Evolutionary conservation across 2,113 vertebrate genomes (phyloP), one percentile per base, ranked within the genome.

Genomic region (Aix galericulata): DNA sequence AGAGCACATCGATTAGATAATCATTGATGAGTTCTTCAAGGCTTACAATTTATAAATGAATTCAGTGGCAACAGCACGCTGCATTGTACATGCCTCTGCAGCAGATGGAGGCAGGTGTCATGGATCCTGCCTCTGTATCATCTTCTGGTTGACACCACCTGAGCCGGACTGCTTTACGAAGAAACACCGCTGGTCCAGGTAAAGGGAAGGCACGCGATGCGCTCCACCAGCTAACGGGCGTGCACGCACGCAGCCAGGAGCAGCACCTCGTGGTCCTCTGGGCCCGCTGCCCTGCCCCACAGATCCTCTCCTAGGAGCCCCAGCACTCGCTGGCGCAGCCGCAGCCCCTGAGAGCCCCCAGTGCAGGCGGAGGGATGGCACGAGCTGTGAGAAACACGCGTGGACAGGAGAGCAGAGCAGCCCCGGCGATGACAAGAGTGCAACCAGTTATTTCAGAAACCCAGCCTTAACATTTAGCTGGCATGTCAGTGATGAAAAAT

Each of bases 201-300:
- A 12, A 8, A 0, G n/a, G 60, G 60, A 31, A 1, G 27, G 34
- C 34, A 23, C 1, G 26, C 9, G 6, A 12, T 6, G 22, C 13
- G 13, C 52, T 23, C n/a, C 40, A 22, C 16, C 53, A 67, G 11
- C 44, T 21, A 2, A 20, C 0, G 53, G 26, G 13, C 59, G 25
- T 12, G 40, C 40, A 40, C 6, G 13, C 29, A 13, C 3, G 34
- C 52, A 44, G 31, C 66, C 31, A 58, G 18, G 29, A 17, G 38
- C 60, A 34, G 20, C 0, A 2, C 5, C 0, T 16, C 22, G 66
- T 13, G 72, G 34, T 1, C 32, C 55, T 34, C 7, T 8, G n/a
- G 31, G 26, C 17, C 7, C 14, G 56, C 36, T 77, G 3, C 36
- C 66, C 25, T 38, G 84, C 52, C 40, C 36, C 46, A 46, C 67